Evolutionary conservation across 2,113 vertebrate species (phyloP).

Genomic region (Python bivittatus): DNA sequence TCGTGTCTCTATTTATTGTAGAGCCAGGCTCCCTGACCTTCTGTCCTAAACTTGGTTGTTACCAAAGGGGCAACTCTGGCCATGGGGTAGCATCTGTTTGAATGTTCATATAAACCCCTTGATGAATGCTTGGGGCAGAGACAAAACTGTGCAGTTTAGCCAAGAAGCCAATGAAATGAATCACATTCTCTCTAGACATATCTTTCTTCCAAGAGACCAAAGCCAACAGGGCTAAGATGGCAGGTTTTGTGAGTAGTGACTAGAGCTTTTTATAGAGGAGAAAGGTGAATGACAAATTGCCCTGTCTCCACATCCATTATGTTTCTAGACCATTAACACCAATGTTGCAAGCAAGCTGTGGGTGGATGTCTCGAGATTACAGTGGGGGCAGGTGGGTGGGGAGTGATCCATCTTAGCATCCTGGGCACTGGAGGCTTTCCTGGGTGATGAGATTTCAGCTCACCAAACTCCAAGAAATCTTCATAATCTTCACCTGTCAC

Average conservation of each 20-base stretch:
- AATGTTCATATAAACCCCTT: not conserved
- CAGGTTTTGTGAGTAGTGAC: not conserved
- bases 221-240: not conserved
- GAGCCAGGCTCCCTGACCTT: not conserved
- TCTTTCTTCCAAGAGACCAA: not conserved
- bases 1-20: not conserved
- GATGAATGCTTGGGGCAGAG: not conserved
- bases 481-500: not conserved
- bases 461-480: not conserved
- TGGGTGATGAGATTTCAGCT: constrained; percentile 42
- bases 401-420: not conserved
- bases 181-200: not conserved
- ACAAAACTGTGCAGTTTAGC: not conserved
- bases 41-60: not conserved
- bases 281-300: constrained; percentile 39
- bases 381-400: fast-evolving
- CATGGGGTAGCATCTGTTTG: not conserved
- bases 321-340: not conserved
- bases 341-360: constrained; percentile 25
- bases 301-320: not conserved
- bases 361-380: not conserved
- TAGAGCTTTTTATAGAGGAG: constrained; percentile 28
- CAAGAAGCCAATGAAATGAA: not conserved
- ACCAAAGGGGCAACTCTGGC: not conserved
- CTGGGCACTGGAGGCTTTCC: not conserved